Evolutionary conservation across 2,888 invertebrate genomes (phyloP).

Genomic region (Dichetophora obliterata): DNA sequence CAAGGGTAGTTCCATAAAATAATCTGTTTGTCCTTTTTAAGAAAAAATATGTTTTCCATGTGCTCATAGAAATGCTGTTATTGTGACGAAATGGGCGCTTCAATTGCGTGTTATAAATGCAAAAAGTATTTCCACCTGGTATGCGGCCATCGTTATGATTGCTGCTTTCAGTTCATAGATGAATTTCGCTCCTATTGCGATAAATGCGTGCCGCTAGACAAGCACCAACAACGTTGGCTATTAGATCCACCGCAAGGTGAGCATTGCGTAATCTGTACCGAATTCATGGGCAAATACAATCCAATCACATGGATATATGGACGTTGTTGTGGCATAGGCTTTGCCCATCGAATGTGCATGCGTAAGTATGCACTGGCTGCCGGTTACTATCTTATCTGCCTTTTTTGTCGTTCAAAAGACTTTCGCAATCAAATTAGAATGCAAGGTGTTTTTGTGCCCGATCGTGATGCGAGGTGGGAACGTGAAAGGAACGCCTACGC

Average conservation of each 20-base stretch:
- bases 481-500: constrained; percentile 77
- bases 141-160: constrained; percentile 56
- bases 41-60: neutral
- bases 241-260: constrained; percentile 39
- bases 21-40: neutral
- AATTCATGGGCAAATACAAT: constrained; percentile 43
- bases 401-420: constrained; percentile 59
- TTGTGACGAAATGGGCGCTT: constrained; percentile 55
- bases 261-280: constrained; percentile 59
- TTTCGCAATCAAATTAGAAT: constrained; percentile 60
- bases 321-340: constrained; percentile 62
- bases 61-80: constrained; percentile 53
- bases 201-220: constrained; percentile 54
- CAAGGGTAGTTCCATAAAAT: constrained; percentile 31
- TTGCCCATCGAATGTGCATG: constrained; percentile 61
- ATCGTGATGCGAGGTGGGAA: constrained; percentile 88
- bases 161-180: constrained; percentile 53
- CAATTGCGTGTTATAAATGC: constrained; percentile 58
- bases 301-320: constrained; percentile 52
- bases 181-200: constrained; percentile 61
- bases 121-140: constrained; percentile 56
- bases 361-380: constrained; percentile 60
- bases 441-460: constrained; percentile 64
- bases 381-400: constrained; percentile 64
- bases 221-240: constrained; percentile 43